Evolutionary conservation across 2,888 invertebrate species (phyloP).

Genomic region (Ectemnius lituratus): DNA sequence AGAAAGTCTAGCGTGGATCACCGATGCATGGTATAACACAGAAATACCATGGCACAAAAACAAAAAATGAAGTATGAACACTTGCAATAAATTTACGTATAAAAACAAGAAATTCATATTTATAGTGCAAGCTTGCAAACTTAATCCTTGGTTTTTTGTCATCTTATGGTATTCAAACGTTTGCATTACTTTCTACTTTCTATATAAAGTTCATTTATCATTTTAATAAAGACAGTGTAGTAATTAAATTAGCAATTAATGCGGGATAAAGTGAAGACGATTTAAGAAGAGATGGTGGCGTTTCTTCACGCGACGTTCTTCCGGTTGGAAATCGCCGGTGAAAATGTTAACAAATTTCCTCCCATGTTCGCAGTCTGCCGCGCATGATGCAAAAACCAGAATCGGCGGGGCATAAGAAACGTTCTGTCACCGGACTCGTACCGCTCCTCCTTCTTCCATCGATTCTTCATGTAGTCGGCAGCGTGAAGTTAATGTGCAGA

Average conservation of each 20-base stretch:
- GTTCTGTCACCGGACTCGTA: conserved; percentile 6
- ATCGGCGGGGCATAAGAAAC: conserved; percentile 11
- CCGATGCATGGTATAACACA: no score
- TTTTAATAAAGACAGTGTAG: no score
- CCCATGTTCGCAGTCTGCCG: conserved; percentile 4
- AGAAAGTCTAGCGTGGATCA: no score
- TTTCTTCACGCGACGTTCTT: conserved; percentile 19
- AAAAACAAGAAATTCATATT: no score
- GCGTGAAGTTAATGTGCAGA: not conserved
- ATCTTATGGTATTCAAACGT: no score
- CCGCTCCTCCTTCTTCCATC: not conserved
- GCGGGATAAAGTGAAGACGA: conserved; percentile 14
- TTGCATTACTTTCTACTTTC: no score
- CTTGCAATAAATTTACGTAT: no score
- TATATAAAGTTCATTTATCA: no score
- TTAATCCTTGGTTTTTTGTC: no score
- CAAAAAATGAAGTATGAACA: no score
- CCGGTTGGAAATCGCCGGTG: conserved; percentile 32
- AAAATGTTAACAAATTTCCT: conserved; percentile 19
- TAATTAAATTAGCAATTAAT: not conserved
- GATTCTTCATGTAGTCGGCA: not conserved
- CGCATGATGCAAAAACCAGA: conserved; percentile 11
- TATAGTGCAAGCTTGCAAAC: no score
- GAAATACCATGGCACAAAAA: no score
- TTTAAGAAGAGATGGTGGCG: conserved; percentile 11